Evolutionary conservation across 2,113 vertebrate genomes (phyloP).

Genomic region (Oenanthe melanoleuca): DNA sequence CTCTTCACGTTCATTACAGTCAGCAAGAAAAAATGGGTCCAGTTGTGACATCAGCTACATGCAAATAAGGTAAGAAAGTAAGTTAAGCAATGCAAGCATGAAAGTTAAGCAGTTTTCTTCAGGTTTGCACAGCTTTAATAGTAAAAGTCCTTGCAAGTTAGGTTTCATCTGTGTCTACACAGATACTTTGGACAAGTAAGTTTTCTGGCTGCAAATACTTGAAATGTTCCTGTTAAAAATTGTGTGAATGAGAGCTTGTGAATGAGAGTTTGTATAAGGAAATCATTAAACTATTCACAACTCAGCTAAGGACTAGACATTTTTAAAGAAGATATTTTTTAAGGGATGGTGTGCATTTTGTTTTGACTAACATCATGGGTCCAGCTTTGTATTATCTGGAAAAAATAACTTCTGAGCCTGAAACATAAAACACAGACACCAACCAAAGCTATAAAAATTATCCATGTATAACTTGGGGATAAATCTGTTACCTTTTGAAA

Average conservation of each 20-base stretch:
- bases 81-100: background rate
- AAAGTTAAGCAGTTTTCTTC: background rate
- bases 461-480: background rate
- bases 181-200: background rate
- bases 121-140: background rate
- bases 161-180: background rate
- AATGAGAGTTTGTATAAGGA: background rate
- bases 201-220: background rate
- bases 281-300: background rate
- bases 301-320: background rate
- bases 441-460: background rate
- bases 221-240: background rate
- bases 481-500: background rate
- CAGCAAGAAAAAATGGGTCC: background rate
- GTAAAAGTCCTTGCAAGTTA: background rate
- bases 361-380: background rate
- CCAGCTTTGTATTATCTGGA: background rate
- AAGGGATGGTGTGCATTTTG: background rate
- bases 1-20: background rate
- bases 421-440: background rate
- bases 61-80: background rate
- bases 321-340: background rate
- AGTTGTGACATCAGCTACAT: background rate
- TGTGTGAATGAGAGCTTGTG: background rate
- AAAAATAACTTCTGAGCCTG: background rate